Evolutionary conservation across 2,797 vertebrate genomes (phyloP).

Genomic region (Poeciliopsis paucimaculata): DNA sequence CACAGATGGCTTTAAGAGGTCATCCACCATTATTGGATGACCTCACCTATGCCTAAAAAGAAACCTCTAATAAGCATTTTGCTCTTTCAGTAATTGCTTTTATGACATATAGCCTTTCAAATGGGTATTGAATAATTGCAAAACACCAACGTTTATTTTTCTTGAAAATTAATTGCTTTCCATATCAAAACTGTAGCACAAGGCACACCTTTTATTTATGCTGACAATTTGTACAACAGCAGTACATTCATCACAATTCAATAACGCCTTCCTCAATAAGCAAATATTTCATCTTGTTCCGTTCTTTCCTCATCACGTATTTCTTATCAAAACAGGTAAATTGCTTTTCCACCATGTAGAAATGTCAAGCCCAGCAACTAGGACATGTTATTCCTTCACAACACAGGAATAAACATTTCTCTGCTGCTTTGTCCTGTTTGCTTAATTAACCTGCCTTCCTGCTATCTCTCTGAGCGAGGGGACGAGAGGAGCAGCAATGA

Average conservation of each 20-base stretch:
- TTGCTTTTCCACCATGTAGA: conserved; percentile 50
- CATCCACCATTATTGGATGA: not conserved
- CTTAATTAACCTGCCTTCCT: conserved; percentile 62
- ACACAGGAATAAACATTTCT: conserved; percentile 55
- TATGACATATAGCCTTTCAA: not conserved
- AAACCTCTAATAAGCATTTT: not conserved
- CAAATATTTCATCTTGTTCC: conserved; percentile 17
- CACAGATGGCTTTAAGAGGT: not conserved
- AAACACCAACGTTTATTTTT: not conserved
- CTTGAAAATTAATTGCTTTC: not conserved
- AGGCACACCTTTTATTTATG: not conserved
- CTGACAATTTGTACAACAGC: conserved; percentile 5
- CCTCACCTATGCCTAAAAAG: not conserved
- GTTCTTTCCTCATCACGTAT: not conserved
- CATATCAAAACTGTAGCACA: conserved; percentile 13
- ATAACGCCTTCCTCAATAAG: conserved; percentile 20
- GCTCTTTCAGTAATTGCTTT: not conserved
- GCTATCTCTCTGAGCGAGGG: conserved; percentile 52
- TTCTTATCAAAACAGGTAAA: conserved; percentile 50
- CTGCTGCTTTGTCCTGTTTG: conserved; percentile 47
- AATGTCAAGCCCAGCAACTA: conserved; percentile 45
- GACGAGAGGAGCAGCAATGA: conserved; percentile 34
- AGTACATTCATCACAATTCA: conserved; percentile 13
- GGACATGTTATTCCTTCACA: conserved; percentile 31
- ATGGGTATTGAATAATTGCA: not conserved